phyloP scores from a whole-genome alignment of 2,888 invertebrate species.

The Adineta ricciae region DNA sequence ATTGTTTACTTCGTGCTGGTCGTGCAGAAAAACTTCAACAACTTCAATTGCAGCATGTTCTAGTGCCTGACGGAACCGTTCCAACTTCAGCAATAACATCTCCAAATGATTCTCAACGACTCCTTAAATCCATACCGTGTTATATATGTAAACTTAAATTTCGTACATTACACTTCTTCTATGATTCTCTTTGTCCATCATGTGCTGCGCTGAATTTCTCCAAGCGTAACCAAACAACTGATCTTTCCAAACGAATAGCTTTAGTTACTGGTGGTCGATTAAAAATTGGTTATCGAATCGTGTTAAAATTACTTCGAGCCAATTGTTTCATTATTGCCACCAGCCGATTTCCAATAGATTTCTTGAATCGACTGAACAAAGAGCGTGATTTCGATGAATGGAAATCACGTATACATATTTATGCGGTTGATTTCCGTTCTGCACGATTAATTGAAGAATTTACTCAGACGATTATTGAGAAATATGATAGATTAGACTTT shows the following conservation, averaged over 20 bases:
- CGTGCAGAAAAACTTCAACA: not conserved
- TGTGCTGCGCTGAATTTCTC: not conserved
- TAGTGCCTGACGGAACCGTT: not conserved
- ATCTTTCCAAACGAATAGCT: not conserved
- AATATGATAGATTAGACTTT: slow-evolving; percentile 4
- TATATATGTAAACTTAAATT: slow-evolving; percentile 22
- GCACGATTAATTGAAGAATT: not conserved
- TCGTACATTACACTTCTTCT: not conserved
- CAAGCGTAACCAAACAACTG: slow-evolving; percentile 12
- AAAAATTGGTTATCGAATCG: slow-evolving; percentile 23
- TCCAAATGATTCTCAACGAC: not conserved
- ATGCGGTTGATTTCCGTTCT: slow-evolving; percentile 18
- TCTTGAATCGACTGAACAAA: not conserved
- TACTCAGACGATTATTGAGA: not conserved
- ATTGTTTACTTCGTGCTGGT: not conserved
- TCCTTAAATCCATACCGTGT: not conserved
- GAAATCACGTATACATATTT: not conserved
- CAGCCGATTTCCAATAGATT: slow-evolving; percentile 23
- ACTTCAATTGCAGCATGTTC: not conserved
- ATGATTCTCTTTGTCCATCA: not conserved
- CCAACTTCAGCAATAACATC: not conserved
- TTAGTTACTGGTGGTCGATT: slow-evolving; percentile 23
- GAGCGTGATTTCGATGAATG: slow-evolving; percentile 16
- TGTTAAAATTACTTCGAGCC: not conserved
- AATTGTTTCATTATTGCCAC: slow-evolving; percentile 21